These are phyloP conservation scores for Rousettus madagascariensis DNA, from an alignment of 2,797 vertebrate species.

Conservation along the genomic window DNA sequence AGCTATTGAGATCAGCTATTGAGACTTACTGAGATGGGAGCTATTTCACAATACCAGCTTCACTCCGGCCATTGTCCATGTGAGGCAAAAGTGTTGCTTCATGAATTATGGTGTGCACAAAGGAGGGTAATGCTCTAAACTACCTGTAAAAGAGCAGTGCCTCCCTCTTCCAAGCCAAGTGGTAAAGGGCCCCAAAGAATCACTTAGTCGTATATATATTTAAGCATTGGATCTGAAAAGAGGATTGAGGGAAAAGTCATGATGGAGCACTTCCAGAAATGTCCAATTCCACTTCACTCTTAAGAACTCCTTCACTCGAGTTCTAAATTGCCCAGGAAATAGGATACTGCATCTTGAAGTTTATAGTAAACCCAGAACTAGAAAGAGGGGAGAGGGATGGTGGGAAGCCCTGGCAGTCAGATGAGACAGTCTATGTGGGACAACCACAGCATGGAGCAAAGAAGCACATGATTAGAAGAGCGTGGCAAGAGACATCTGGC, in stretches of 20 bases:
- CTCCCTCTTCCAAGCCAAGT: background rate
- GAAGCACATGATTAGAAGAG: background rate
- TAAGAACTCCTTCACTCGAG: background rate
- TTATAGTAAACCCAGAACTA: background rate
- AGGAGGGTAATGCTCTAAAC: background rate
- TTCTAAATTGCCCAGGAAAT: background rate
- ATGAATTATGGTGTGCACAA: background rate
- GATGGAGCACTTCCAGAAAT: background rate
- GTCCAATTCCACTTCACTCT: too few relatives aligned
- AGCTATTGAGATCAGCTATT: background rate
- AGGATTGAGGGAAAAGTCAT: background rate
- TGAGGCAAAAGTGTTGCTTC: background rate
- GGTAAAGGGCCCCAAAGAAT: background rate
- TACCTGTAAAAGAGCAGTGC: background rate
- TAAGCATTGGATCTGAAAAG: background rate
- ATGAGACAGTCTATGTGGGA: background rate
- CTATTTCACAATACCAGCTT: background rate
- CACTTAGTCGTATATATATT: background rate
- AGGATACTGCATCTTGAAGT: background rate
- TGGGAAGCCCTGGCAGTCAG: background rate
- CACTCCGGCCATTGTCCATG: too few relatives aligned
- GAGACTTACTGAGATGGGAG: background rate
- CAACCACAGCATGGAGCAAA: background rate
- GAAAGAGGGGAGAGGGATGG: too few relatives aligned
- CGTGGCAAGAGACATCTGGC: background rate